phyloP scores from a whole-genome alignment of 2,797 vertebrate genomes.

The Natrix natrix region DNA sequence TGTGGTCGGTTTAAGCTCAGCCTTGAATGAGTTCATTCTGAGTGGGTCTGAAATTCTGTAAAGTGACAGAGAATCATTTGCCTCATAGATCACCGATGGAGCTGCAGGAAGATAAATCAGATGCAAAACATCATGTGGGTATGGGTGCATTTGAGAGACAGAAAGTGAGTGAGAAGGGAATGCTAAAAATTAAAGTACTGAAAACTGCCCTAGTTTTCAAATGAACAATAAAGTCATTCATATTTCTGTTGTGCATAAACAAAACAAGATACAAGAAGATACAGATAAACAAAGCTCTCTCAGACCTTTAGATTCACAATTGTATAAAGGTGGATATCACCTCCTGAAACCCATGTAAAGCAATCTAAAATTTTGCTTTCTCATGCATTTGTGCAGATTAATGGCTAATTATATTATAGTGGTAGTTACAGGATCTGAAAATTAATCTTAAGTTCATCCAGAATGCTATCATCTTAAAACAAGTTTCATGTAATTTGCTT shows the following conservation, averaged over 20 bases:
- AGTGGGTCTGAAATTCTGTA: conserved; percentile 37
- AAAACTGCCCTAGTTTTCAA: not conserved
- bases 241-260: conserved; percentile 17
- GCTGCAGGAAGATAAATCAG: conserved; percentile 44
- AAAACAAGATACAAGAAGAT: conserved; percentile 41
- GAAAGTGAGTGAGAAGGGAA: not conserved
- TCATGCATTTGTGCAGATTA: not conserved
- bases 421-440: not conserved
- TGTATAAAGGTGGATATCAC: not conserved
- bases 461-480: not conserved
- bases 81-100: conserved; percentile 54
- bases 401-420: not conserved
- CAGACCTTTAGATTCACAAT: not conserved
- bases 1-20: conserved; percentile 2
- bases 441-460: not conserved
- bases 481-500: not conserved
- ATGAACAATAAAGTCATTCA: conserved; percentile 16
- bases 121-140: conserved; percentile 44
- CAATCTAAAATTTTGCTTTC: not conserved
- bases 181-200: not conserved
- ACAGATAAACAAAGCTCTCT: conserved; percentile 11
- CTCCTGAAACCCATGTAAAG: conserved; percentile 12
- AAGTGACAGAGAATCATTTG: conserved; percentile 60
- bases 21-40: conserved; percentile 44
- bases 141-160: not conserved